phyloP scores from a whole-genome alignment of 2,797 vertebrate genomes.

The Squalus acanthias region DNA sequence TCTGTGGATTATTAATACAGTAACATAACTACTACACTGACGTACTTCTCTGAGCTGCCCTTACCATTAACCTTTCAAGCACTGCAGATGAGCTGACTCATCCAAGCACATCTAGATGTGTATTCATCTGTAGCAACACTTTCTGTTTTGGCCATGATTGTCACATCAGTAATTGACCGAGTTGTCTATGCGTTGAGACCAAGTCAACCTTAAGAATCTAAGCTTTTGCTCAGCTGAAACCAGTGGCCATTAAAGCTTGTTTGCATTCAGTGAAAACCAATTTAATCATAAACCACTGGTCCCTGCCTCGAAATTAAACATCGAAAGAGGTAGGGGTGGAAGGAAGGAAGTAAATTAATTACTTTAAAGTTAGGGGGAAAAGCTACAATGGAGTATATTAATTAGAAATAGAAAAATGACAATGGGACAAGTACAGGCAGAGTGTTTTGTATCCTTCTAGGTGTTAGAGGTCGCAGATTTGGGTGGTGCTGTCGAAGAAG shows the following conservation, averaged over 20 bases:
- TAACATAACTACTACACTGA: background rate
- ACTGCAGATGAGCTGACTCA: background rate
- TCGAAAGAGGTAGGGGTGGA: background rate
- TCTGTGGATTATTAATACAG: background rate
- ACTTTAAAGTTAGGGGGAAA: background rate
- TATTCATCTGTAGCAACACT: background rate
- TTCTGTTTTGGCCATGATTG: background rate
- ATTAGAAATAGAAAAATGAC: background rate
- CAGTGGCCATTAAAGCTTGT: background rate
- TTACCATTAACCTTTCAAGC: background rate
- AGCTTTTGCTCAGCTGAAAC: background rate
- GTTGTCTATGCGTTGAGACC: background rate
- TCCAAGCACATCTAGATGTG: too few species aligned
- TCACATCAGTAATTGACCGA: background rate
- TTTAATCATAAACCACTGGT: background rate
- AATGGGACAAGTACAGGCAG: background rate
- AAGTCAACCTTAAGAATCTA: background rate
- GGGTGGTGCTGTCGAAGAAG: too few species aligned
- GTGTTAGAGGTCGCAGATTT: too few species aligned
- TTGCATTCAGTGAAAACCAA: background rate
- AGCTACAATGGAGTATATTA: background rate
- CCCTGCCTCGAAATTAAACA: background rate
- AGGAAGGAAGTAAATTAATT: background rate
- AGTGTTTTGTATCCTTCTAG: background rate
- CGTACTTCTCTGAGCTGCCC: background rate